Conservation (phyloP, 1,140 invertebrate species). For the Sycobia sp. region DNA sequence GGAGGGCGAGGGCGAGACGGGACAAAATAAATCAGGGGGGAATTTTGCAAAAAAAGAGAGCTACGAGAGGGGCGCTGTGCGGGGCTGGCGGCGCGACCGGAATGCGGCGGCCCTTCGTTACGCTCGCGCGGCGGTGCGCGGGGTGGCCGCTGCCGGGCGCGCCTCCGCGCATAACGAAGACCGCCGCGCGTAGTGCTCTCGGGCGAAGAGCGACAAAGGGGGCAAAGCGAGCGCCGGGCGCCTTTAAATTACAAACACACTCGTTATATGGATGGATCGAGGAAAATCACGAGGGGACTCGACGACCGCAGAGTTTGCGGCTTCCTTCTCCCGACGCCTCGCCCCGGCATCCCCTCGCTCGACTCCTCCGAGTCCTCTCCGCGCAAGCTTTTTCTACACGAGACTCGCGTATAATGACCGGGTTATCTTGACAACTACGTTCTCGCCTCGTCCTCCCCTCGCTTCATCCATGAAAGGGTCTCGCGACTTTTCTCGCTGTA, state of each 20-base stretch:
- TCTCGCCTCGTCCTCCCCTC: too few relatives aligned
- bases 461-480: too few relatives aligned
- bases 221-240: too few relatives aligned
- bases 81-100: too few relatives aligned
- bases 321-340: neutral
- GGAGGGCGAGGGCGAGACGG: neutral
- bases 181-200: neutral
- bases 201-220: neutral
- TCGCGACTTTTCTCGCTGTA: too few relatives aligned
- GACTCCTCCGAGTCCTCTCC: too few relatives aligned
- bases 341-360: too few relatives aligned
- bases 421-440: too few relatives aligned
- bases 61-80: neutral
- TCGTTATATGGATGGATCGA: slow-evolving; percentile 9
- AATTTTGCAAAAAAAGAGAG: neutral
- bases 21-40: neutral
- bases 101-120: slow-evolving; percentile 2
- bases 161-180: slow-evolving; percentile 1
- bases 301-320: neutral
- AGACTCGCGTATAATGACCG: too few relatives aligned
- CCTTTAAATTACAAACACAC: slow-evolving; percentile 14
- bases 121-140: too few relatives aligned
- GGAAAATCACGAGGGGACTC: neutral
- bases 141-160: too few relatives aligned
- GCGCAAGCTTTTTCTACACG: too few relatives aligned